A percentile compares a stretch with the other conserved stretches of the same genome.
Conservation (phyloP, 1,140 invertebrate species). For the Habropoda laboriosa region DNA sequence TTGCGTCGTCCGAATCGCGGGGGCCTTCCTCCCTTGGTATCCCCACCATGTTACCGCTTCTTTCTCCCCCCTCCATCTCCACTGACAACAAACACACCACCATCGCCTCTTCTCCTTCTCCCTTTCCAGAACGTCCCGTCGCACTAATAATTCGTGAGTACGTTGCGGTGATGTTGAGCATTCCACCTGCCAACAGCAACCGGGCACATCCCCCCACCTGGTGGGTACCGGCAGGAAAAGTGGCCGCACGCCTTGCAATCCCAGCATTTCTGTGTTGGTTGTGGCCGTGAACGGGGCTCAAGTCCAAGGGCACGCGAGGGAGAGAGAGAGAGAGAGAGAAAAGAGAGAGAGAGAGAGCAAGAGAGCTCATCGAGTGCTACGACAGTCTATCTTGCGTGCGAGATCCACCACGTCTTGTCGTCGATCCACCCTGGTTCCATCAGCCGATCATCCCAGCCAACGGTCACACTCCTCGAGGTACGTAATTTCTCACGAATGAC, state of each 20-base stretch:
- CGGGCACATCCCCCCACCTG: slow-evolving; percentile 72
- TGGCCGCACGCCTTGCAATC: slow-evolving; percentile 78
- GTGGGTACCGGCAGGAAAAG: slow-evolving; percentile 76
- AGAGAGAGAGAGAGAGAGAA: slow-evolving; percentile 54
- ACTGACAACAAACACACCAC: slow-evolving; percentile 41
- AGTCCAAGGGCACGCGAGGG: slow-evolving; percentile 79
- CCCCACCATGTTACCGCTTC: slow-evolving; percentile 11
- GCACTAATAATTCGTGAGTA: slow-evolving; percentile 76
- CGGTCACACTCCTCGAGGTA: slow-evolving; percentile 52
- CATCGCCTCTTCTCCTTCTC: slow-evolving; percentile 40
- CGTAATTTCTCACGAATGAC: slow-evolving; percentile 52
- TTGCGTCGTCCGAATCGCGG: slow-evolving; percentile 59
- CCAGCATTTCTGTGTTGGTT: slow-evolving; percentile 80
- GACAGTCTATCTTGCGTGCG: slow-evolving; percentile 58
- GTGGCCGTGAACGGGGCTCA: slow-evolving; percentile 80
- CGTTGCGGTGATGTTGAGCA: slow-evolving; percentile 73
- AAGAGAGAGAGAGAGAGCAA: slow-evolving; percentile 45
- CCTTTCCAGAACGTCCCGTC: slow-evolving; percentile 62
- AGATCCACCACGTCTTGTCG: slow-evolving; percentile 44
- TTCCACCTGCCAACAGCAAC: slow-evolving; percentile 79
- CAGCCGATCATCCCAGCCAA: slow-evolving; percentile 23
- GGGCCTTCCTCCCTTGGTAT: slow-evolving; percentile 51
- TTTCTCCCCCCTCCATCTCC: not conserved
- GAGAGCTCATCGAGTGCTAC: slow-evolving; percentile 53
- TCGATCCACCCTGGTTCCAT: slow-evolving; percentile 53